Conservation (phyloP, 2,113 vertebrate species). For the Rhineura floridana region DNA sequence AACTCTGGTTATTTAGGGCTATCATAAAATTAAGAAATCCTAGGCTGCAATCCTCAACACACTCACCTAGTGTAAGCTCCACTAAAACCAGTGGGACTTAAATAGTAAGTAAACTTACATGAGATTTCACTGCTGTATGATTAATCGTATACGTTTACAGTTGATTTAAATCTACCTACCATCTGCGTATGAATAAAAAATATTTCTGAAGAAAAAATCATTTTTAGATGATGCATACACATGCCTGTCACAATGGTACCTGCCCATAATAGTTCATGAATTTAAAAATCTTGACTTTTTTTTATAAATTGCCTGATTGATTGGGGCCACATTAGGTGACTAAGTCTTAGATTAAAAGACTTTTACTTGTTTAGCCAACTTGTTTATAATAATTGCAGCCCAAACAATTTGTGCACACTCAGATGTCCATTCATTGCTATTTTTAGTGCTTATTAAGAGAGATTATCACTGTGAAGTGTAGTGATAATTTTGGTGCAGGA, state of each 20-base stretch:
- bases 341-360: neutral
- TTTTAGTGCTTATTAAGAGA: neutral
- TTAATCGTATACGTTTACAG: too few species aligned
- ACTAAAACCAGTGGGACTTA: neutral
- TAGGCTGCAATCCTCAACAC: neutral
- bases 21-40: neutral
- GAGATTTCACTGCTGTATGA: neutral
- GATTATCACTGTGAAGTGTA: neutral
- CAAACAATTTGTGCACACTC: neutral
- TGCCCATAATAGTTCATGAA: neutral
- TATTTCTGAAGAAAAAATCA: neutral
- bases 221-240: neutral
- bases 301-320: neutral
- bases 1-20: too few species aligned
- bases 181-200: neutral
- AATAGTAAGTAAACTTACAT: neutral
- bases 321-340: neutral
- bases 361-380: neutral
- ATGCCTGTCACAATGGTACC: neutral
- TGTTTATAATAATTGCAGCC: neutral
- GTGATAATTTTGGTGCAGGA: too few species aligned
- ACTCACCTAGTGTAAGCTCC: neutral
- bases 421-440: neutral
- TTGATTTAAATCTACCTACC: neutral
- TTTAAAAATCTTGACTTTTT: too few species aligned